Percentiles rank a stretch among this genome's conserved stretches.
phyloP scores from a whole-genome alignment of 2,888 invertebrate genomes.

The Vesta saturnalis region DNA sequence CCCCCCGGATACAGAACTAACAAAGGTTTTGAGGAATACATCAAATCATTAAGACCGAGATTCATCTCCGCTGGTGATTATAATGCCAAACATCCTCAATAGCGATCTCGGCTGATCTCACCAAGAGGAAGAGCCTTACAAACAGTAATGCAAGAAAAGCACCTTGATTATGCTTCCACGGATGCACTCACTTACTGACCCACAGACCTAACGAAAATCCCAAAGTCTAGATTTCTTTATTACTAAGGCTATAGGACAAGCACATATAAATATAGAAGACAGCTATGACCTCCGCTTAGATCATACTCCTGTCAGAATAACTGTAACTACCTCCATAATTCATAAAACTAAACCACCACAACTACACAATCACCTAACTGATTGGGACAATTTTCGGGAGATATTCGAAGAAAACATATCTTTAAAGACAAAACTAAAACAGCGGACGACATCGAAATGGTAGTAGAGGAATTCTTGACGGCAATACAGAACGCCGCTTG shows the following conservation, averaged over 20 bases:
- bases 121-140: not conserved
- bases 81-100: not conserved
- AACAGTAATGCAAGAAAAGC: not conserved
- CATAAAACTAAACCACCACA: too few species aligned
- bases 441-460: conserved; percentile 9
- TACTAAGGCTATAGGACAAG: not conserved
- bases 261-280: conserved; percentile 11
- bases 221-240: conserved; percentile 8
- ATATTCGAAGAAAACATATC: conserved; percentile 12
- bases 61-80: not conserved
- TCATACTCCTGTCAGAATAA: conserved; percentile 13
- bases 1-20: not conserved
- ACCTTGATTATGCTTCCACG: not conserved
- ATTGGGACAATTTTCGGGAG: conserved; percentile 13
- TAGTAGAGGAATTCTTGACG: conserved; percentile 14
- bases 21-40: not conserved
- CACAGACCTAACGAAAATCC: not conserved
- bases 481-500: too few species aligned
- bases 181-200: not conserved
- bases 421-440: conserved; percentile 12
- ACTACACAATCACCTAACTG: too few species aligned
- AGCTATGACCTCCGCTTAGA: conserved; percentile 13
- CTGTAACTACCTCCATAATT: conserved; percentile 6
- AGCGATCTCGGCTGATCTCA: not conserved
- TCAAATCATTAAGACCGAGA: not conserved